Evolutionary conservation across 2,888 invertebrate genomes (phyloP).

Genomic region (Lasioglossum villosulum): DNA sequence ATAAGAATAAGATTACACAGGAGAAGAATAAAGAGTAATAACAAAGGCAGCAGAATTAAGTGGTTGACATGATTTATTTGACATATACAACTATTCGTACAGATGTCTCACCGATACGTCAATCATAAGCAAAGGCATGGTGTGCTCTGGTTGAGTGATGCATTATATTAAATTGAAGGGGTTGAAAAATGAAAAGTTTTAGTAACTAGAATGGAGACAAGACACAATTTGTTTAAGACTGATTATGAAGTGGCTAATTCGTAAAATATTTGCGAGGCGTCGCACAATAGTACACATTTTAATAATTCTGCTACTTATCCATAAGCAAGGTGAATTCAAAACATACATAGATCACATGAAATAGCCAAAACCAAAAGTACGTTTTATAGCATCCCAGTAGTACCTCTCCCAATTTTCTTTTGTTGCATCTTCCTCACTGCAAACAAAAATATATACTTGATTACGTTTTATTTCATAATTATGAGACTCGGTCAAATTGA

Average conservation of each 20-base stretch:
- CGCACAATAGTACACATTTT: conserved; percentile 42
- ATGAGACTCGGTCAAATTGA: neutral
- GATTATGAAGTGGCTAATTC: conserved; percentile 38
- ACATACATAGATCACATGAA: conserved; percentile 84
- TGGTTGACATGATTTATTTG: conserved; percentile 60
- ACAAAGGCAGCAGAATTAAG: neutral
- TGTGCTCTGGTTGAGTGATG: conserved; percentile 34
- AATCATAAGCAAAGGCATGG: conserved; percentile 22
- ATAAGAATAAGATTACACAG: no score
- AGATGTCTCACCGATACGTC: conserved; percentile 28
- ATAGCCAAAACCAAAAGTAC: conserved; percentile 95
- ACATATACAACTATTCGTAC: conserved; percentile 62
- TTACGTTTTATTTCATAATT: neutral
- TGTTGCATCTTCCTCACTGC: conserved; percentile 91
- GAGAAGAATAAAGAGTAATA: neutral
- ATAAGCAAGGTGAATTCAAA: conserved; percentile 73
- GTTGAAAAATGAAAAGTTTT: conserved; percentile 9
- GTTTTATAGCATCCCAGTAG: conserved; percentile 97
- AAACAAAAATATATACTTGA: conserved; percentile 22
- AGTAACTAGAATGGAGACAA: conserved; percentile 19
- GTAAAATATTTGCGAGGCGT: conserved; percentile 31
- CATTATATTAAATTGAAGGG: conserved; percentile 38
- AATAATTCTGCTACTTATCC: conserved; percentile 77
- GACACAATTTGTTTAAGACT: conserved; percentile 34
- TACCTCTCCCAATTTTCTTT: conserved; percentile 96